These are phyloP conservation scores for Pantherophis guttatus DNA, from an alignment of 2,113 vertebrate genomes.

Conservation along the genomic window DNA sequence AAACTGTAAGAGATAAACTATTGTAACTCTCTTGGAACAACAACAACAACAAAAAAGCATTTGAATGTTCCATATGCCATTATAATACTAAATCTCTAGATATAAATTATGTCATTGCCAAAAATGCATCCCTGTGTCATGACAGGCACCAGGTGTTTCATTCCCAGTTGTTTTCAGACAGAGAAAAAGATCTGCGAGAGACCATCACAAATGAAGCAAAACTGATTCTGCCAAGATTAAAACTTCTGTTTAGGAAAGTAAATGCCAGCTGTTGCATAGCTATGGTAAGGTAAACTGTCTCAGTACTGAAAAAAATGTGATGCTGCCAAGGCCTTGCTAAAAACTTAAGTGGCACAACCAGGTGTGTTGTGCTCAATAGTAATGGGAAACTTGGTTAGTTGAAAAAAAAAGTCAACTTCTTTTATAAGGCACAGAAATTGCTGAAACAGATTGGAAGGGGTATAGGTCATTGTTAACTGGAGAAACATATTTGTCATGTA, in stretches of 20 bases:
- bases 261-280: constrained; percentile 56
- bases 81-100: constrained; percentile 42
- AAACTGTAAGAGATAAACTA: neutral
- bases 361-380: neutral
- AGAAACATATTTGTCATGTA: neutral
- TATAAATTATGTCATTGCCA: constrained; percentile 34
- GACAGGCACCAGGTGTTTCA: constrained; percentile 58
- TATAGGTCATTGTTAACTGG: neutral
- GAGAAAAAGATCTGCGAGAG: constrained; percentile 24
- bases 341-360: neutral
- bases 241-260: constrained; percentile 54
- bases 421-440: neutral
- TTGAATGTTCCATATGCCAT: constrained; percentile 24
- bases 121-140: constrained; percentile 45
- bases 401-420: neutral
- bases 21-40: constrained; percentile 13
- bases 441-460: neutral
- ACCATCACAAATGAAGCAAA: constrained; percentile 65
- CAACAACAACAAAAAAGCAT: constrained; percentile 4
- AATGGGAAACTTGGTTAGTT: neutral
- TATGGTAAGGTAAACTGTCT: constrained; percentile 39
- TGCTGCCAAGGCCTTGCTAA: neutral
- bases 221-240: constrained; percentile 58
- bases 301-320: constrained; percentile 1
- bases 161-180: constrained; percentile 53